These are phyloP conservation scores for Dorcus parallelipipedus DNA, from an alignment of 2,888 invertebrate genomes.

Conservation along the genomic window DNA sequence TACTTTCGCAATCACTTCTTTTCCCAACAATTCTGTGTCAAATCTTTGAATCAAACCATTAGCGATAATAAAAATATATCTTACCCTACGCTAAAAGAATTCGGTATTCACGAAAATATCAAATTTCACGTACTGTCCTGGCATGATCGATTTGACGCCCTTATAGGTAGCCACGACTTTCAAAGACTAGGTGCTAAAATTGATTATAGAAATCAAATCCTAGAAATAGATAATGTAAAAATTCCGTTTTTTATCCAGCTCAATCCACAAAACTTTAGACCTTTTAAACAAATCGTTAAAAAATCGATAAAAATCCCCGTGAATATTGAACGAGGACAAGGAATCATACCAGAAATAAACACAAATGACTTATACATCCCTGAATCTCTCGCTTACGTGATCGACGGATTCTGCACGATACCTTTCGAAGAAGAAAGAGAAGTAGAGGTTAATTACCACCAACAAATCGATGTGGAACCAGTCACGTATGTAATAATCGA, in stretches of 20 bases:
- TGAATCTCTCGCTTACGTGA: neutral
- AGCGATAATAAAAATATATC: conserved; percentile 5
- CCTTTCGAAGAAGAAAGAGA: neutral
- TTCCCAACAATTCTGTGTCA: neutral
- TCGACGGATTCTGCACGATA: neutral
- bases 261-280: no score
- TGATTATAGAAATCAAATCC: conserved; percentile 2
- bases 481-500: neutral
- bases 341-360: neutral
- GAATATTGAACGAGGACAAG: conserved; percentile 6
- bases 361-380: neutral
- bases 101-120: conserved; percentile 3
- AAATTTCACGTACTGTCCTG: conserved; percentile 6
- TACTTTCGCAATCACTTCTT: no score
- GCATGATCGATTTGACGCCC: conserved; percentile 12
- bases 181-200: conserved; percentile 9
- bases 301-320: no score
- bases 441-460: neutral
- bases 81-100: conserved; percentile 9
- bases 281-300: no score
- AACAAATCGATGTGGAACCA: neutral
- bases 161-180: conserved; percentile 12
- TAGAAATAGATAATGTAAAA: conserved; percentile 1
- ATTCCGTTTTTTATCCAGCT: conserved; percentile 3
- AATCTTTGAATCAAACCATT: conserved; percentile 1